Evolutionary conservation across 2,113 vertebrate genomes (phyloP).

Genomic region (Rhynchomys soricoides): DNA sequence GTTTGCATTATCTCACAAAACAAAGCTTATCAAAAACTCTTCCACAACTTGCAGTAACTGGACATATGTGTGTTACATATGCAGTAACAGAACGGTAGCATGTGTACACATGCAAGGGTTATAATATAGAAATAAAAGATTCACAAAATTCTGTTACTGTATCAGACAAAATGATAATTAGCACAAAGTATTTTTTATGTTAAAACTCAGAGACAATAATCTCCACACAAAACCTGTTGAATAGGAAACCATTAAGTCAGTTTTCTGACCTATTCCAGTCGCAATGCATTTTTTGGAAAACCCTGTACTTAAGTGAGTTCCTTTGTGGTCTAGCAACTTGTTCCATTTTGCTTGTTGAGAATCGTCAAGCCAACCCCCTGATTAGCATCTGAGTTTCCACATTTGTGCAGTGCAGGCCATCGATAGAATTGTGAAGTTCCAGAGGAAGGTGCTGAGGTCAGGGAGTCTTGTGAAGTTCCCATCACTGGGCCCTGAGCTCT

Average conservation of each 20-base stretch:
- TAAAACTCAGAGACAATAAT: slow-evolving; percentile 41
- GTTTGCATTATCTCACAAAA: not conserved
- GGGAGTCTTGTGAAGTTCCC: slow-evolving; percentile 27
- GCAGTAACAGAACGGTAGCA: accelerated
- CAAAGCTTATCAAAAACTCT: not conserved
- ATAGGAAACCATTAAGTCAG: not conserved
- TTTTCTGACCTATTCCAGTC: not conserved
- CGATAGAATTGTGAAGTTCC: not conserved
- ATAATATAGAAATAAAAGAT: slow-evolving; percentile 11
- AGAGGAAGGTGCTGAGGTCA: not conserved
- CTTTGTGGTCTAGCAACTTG: slow-evolving; percentile 19
- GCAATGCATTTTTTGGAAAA: slow-evolving; percentile 39
- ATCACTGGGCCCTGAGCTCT: not conserved
- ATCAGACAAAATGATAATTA: slow-evolving; percentile 2
- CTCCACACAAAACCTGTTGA: not conserved
- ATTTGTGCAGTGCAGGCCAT: not conserved
- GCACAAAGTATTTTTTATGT: not conserved
- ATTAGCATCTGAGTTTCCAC: slow-evolving; percentile 57
- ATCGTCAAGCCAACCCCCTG: slow-evolving; percentile 2
- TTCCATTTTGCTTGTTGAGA: slow-evolving; percentile 45
- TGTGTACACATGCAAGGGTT: not conserved
- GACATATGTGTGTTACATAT: not conserved
- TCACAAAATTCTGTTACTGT: not conserved
- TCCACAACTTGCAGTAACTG: not conserved
- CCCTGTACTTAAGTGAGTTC: not conserved